phyloP scores from a whole-genome alignment of 2,888 invertebrate genomes.

The Cordilura impudica region DNA sequence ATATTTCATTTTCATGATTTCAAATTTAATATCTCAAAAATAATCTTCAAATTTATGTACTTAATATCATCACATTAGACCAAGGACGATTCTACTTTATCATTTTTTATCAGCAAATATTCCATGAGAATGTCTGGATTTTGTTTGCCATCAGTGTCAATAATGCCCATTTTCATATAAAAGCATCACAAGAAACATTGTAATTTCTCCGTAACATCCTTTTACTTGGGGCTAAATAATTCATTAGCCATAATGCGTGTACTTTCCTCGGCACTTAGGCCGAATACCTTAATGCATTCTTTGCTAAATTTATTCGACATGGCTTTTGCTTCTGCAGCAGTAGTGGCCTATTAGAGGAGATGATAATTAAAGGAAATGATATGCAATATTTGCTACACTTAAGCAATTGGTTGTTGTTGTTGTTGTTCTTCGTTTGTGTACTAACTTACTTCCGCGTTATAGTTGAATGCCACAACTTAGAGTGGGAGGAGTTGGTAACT shows the following conservation, averaged over 20 bases:
- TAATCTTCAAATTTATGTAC: slow-evolving; percentile 67
- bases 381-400: neutral
- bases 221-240: neutral
- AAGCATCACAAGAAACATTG: slow-evolving; percentile 41
- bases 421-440: neutral
- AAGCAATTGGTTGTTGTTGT: neutral
- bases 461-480: neutral
- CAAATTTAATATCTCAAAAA: too few relatives aligned
- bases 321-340: neutral
- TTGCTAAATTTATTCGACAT: slow-evolving; percentile 44
- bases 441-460: neutral
- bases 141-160: slow-evolving; percentile 18
- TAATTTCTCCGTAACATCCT: slow-evolving; percentile 16
- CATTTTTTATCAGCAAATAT: too few relatives aligned
- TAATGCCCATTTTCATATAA: slow-evolving; percentile 34
- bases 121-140: neutral
- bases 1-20: too few relatives aligned
- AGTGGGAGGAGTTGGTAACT: neutral
- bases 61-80: slow-evolving; percentile 64
- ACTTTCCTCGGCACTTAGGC: slow-evolving; percentile 48
- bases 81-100: slow-evolving; percentile 57
- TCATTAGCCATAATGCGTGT: slow-evolving; percentile 20
- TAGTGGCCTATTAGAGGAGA: neutral
- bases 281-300: slow-evolving; percentile 66
- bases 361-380: neutral